Conservation (phyloP, 2,888 invertebrate genomes). For the Oscheius sp. region DNA sequence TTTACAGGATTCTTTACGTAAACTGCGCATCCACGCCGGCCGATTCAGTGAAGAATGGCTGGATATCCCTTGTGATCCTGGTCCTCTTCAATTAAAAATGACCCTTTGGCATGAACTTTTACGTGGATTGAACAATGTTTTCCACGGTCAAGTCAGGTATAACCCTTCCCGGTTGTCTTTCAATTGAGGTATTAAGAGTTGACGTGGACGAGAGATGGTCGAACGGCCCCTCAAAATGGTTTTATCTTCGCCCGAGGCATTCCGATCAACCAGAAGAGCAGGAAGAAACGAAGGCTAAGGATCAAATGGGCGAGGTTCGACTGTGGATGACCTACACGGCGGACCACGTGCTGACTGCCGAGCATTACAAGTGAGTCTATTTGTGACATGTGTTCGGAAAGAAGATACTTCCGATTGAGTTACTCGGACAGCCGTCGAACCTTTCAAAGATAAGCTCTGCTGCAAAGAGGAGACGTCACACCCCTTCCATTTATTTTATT, state of each 20-base stretch:
- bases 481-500: neutral
- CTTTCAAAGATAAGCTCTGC: neutral
- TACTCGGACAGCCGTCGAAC: neutral
- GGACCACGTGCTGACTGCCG: conserved; percentile 59
- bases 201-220: conserved; percentile 58
- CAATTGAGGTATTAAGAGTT: conserved; percentile 36
- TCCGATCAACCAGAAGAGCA: conserved; percentile 37
- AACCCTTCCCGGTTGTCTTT: neutral
- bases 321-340: conserved; percentile 50
- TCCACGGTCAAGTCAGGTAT: conserved; percentile 61
- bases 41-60: conserved; percentile 58
- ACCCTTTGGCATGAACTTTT: conserved; percentile 63
- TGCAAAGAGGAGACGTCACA: neutral
- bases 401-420: conserved; percentile 9
- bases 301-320: conserved; percentile 27
- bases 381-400: conserved; percentile 27
- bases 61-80: conserved; percentile 56
- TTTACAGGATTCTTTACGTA: conserved; percentile 34
- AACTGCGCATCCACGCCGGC: conserved; percentile 38
- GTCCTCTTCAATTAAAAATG: conserved; percentile 52
- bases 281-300: conserved; percentile 2
- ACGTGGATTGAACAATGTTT: conserved; percentile 58
- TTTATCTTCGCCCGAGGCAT: conserved; percentile 54
- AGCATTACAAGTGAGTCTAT: conserved; percentile 35
- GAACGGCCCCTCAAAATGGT: conserved; percentile 62